A percentile compares a stretch with the other conserved stretches of the same genome.
phyloP scores from a whole-genome alignment of 2,797 vertebrate genomes.

The Hoplostethus atlanticus region DNA sequence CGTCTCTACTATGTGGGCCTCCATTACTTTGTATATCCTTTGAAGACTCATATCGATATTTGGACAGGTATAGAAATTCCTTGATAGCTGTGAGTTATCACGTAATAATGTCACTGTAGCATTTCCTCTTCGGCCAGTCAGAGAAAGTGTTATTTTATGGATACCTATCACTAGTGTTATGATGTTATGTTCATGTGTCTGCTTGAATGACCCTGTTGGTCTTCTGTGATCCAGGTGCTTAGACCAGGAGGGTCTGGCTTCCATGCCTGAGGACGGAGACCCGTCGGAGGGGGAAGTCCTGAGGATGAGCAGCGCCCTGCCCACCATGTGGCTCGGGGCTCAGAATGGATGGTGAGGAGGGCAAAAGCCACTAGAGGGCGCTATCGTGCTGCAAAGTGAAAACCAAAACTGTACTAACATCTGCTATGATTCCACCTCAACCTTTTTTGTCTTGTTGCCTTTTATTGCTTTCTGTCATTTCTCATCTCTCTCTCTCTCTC shows the following conservation, averaged over 20 bases:
- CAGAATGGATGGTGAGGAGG: conserved; percentile 95
- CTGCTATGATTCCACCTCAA: no score
- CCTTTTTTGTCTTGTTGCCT: no score
- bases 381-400: neutral
- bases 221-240: conserved; percentile 77
- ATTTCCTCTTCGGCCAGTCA: no score
- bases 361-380: conserved; percentile 48
- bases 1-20: no score
- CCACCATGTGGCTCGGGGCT: conserved; percentile 98
- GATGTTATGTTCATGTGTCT: neutral
- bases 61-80: no score
- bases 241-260: conserved; percentile 80
- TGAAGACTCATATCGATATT: no score
- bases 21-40: no score
- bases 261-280: conserved; percentile 85
- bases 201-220: neutral
- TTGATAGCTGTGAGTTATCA: no score
- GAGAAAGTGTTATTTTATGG: no score
- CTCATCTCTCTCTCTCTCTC: neutral
- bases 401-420: no score
- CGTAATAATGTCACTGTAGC: no score
- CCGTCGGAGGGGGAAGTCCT: conserved; percentile 89
- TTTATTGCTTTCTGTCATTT: neutral
- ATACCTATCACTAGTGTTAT: no score
- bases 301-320: conserved; percentile 96